Percentiles rank a stretch among this genome's conserved stretches.
phyloP scores from a whole-genome alignment of 1,140 invertebrate genomes.

The Papilio aristodemus region DNA sequence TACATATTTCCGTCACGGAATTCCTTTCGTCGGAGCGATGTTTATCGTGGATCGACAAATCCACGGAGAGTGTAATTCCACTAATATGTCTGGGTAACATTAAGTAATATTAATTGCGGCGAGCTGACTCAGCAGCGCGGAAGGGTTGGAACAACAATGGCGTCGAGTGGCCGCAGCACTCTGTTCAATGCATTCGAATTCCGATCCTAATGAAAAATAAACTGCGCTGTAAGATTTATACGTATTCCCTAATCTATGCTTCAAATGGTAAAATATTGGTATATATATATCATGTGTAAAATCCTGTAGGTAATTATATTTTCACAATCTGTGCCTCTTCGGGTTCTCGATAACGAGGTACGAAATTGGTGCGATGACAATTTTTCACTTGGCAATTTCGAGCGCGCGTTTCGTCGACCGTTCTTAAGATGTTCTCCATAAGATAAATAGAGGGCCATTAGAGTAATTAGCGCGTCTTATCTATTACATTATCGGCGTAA shows the following conservation, averaged over 20 bases:
- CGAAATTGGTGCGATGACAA: slow-evolving; percentile 68
- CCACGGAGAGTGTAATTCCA: slow-evolving; percentile 57
- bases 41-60: slow-evolving; percentile 66
- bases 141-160: slow-evolving; percentile 57
- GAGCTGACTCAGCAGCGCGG: slow-evolving; percentile 67
- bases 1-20: slow-evolving; percentile 48
- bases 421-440: slow-evolving; percentile 53
- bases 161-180: slow-evolving; percentile 36
- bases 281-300: too few species aligned
- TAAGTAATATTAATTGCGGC: slow-evolving; percentile 76
- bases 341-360: slow-evolving; percentile 64
- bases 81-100: slow-evolving; percentile 70
- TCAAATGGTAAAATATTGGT: too few species aligned
- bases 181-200: slow-evolving; percentile 44
- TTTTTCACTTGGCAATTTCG: slow-evolving; percentile 58
- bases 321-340: slow-evolving; percentile 19
- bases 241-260: too few species aligned
- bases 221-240: background rate
- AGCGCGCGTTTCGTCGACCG: slow-evolving; percentile 55
- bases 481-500: slow-evolving; percentile 32
- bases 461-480: slow-evolving; percentile 38
- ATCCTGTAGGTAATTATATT: too few species aligned
- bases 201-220: background rate
- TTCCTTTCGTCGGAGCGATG: slow-evolving; percentile 48
- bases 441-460: slow-evolving; percentile 40